Evolutionary conservation across 2,888 invertebrate genomes (phyloP), one percentile per base, ranked within the genome.

Genomic region (Pediacus dermestoides): DNA sequence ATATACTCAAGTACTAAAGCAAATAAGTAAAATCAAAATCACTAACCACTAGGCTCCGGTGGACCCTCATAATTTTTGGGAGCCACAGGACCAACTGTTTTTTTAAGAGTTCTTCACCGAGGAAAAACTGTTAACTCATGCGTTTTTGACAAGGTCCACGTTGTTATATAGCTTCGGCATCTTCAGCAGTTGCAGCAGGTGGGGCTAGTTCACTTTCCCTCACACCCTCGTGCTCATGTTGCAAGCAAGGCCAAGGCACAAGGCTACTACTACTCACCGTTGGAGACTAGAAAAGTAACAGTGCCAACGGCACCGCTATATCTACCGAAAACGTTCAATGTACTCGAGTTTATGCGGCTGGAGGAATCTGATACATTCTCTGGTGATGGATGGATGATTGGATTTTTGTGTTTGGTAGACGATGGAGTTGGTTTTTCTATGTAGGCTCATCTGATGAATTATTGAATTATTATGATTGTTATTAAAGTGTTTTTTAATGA

Each of bases 41-140:
- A 78, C 78, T 77, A 71, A 77, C 78, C 77, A 74, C 74, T 71
- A 68, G 68, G 72, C 74, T 74, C 75, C 74, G 70, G 72, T 70
- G 74, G 75, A 75, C 74, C 73, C 71, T 72, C 77, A 77, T 78
- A 72, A 49, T 72, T 49, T 30, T 46, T 52, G 46, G 59, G 58
- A 58, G 52, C 58, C 62, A 10, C 23, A 57, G 51, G 50, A 51
- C 45, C 38, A 46, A 40, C 44, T 6, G n/a, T 10, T 28, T 52
- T 47, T 45, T 41, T 44, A n/a, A n/a, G 14, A 44, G 57, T 56
- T 59, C 60, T 60, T 59, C 61, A 47, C 53, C 30, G 43, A 53
- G 53, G 59, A 61, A 63, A 63, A 64, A 63, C 62, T 52, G 42
- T 55, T 44, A 49, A 64, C 60, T 63, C 57, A 53, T 57, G 47